Evolutionary conservation across 92 coral and sea anemone genomes (phyloP), one percentile per base, ranked within the genome.

Genomic region (Meandrina meandrites): DNA sequence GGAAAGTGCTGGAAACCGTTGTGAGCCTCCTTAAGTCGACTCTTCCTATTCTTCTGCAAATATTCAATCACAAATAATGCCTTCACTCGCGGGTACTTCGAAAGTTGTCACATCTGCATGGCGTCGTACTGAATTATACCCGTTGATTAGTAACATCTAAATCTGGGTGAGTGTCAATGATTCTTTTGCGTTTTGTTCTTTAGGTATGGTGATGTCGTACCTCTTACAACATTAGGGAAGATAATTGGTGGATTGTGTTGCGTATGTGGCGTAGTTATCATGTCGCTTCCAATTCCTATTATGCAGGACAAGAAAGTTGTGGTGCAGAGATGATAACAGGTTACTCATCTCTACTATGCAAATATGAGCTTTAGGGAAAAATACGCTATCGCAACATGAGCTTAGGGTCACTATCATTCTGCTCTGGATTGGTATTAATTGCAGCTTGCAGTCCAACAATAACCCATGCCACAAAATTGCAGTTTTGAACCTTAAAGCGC

Each of bases 191-290:
- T 50, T 66, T 16, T 36, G 16, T 73, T 76, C 62, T 70, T 8
- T 82, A 96, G 98, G 60, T 96, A 96, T 48, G 98, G 98, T 40
- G 98, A 96, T 32, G 95, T 92, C 6, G 98, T 96, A 36, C 98
- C 98, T 32, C 50, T 82, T 6, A 91, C 98, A 47, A 85, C 89
- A 3, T 91, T 91, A 37, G 98, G 98, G 34, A 96, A 96, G 89
- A 88, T 96, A 47, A 84, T 96, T 57, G 98, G 98, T 54, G 93
- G 96, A 10, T 22, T 90, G 77, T 96, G 98, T 64, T 93, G 98
- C 31, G 36, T 96, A 19, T 96, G 97, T 79, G 98, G 98, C 12
- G 96, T 96, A 15, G 88, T 96, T 8, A 89, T 96, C 45, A 94
- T 96, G 91, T 96, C 98, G 0, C 86, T 96, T 4, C 98, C 97